These are phyloP conservation scores for Drosophila putrida DNA, from an alignment of 2,888 invertebrate species.

Conservation along the genomic window DNA sequence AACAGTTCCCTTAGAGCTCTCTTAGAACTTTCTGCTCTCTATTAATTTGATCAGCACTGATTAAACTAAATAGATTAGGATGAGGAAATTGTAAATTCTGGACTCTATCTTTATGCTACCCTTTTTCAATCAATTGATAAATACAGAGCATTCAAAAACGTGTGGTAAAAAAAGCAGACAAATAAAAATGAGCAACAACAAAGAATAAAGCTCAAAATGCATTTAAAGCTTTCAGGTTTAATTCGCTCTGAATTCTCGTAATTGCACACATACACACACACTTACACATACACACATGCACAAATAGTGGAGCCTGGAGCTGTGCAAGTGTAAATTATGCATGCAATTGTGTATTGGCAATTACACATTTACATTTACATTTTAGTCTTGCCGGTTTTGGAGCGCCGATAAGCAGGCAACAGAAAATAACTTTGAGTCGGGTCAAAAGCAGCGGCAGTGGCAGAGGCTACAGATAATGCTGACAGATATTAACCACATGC, in stretches of 20 bases:
- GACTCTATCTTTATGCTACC: not conserved
- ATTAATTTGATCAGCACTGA: too few relatives aligned
- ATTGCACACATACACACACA: conserved; percentile 15
- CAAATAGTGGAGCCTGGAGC: conserved; percentile 21
- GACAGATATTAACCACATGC: conserved; percentile 70
- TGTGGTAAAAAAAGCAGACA: conserved; percentile 6
- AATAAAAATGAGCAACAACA: conserved; percentile 9
- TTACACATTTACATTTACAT: conserved; percentile 66
- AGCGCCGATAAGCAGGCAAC: conserved; percentile 67
- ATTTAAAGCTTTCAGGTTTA: conserved; percentile 64
- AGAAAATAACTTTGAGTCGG: conserved; percentile 46
- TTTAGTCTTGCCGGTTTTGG: conserved; percentile 44
- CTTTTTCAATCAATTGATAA: not conserved
- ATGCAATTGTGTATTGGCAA: conserved; percentile 75
- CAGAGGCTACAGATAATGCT: conserved; percentile 49
- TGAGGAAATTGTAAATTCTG: not conserved
- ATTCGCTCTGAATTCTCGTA: conserved; percentile 42
- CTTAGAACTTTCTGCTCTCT: too few relatives aligned
- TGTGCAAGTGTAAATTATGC: conserved; percentile 63
- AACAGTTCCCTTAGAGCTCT: too few relatives aligned
- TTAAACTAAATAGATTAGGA: not conserved
- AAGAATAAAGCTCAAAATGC: conserved; percentile 39
- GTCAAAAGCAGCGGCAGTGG: too few relatives aligned
- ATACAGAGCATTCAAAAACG: conserved; percentile 7
- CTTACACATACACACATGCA: conserved; percentile 1